Evolutionary conservation across 2,797 vertebrate genomes (phyloP).

Genomic region (Diplodus sargus): DNA sequence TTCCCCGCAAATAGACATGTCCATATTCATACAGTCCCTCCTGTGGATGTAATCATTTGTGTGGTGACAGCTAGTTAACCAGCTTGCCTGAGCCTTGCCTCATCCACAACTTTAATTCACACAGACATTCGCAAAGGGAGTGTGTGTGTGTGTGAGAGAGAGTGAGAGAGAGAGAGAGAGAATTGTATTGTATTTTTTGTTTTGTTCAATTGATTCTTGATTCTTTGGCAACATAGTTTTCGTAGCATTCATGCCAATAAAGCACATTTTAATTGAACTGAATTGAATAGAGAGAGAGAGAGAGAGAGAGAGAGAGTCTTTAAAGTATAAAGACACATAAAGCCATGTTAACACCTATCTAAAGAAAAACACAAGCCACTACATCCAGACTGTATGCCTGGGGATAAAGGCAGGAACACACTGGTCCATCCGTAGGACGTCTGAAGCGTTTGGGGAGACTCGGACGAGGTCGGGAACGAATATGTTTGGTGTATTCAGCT

Average conservation of each 20-base stretch:
- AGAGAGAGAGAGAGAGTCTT: no score
- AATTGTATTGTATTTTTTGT: no score
- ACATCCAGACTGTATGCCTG: slow-evolving; percentile 1
- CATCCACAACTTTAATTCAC: slow-evolving; percentile 55
- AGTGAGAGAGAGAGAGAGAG: not conserved
- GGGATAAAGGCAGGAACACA: no score
- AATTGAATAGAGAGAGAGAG: no score
- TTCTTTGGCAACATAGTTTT: no score
- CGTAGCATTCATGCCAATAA: no score
- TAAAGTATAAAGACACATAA: slow-evolving; percentile 12
- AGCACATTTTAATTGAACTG: no score
- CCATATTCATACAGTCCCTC: slow-evolving; percentile 61
- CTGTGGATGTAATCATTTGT: slow-evolving; percentile 55
- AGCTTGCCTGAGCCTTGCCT: slow-evolving; percentile 38
- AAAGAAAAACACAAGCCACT: slow-evolving; percentile 1
- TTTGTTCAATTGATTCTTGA: no score
- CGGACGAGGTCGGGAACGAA: no score
- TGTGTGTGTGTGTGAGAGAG: not conserved
- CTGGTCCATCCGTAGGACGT: no score
- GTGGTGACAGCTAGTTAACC: slow-evolving; percentile 76
- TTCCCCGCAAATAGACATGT: slow-evolving; percentile 78
- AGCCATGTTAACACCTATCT: slow-evolving; percentile 7
- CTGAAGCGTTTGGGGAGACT: no score
- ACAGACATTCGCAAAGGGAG: slow-evolving; percentile 23
- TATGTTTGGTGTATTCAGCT: no score